Conservation (phyloP, 1,140 invertebrate species). For the Pogonognathellus flavescens region DNA sequence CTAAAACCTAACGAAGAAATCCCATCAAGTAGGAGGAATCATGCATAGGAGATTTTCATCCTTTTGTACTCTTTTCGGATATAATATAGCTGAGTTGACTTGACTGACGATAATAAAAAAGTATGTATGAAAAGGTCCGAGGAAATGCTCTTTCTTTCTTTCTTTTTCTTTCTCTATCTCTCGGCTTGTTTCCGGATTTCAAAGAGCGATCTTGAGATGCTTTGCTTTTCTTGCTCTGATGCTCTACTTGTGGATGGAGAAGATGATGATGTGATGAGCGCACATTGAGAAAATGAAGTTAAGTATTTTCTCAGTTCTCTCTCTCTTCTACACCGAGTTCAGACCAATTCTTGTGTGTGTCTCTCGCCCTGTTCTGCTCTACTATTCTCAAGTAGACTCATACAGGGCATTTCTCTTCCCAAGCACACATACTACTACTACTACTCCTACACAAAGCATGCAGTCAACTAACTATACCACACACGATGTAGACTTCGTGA, state of each 20-base stretch:
- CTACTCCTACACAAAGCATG: background rate
- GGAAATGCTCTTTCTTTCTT: slow-evolving; percentile 48
- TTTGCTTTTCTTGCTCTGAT: slow-evolving; percentile 48
- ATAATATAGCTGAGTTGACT: slow-evolving; percentile 48
- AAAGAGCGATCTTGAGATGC: slow-evolving; percentile 48
- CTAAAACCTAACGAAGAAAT: slow-evolving; percentile 32
- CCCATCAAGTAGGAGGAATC: slow-evolving; percentile 51
- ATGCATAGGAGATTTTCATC: slow-evolving; percentile 54
- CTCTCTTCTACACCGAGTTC: slow-evolving; percentile 8
- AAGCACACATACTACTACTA: background rate
- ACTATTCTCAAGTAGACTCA: background rate
- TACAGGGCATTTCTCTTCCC: background rate
- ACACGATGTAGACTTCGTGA: too few species aligned
- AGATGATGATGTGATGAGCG: slow-evolving; percentile 49
- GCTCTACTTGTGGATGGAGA: slow-evolving; percentile 40
- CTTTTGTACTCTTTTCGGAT: slow-evolving; percentile 52
- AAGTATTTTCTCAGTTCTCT: slow-evolving; percentile 37
- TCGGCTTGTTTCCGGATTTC: slow-evolving; percentile 49
- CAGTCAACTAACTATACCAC: too few species aligned
- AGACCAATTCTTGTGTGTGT: background rate
- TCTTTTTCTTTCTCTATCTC: slow-evolving; percentile 37
- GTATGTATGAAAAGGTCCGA: slow-evolving; percentile 48
- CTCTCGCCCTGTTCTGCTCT: background rate
- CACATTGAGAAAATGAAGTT: slow-evolving; percentile 50
- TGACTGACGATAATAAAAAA: slow-evolving; percentile 49